Evolutionary conservation across 2,797 vertebrate species (phyloP), one percentile per base, ranked within the genome.

Genomic region (Acridotheres tristis): DNA sequence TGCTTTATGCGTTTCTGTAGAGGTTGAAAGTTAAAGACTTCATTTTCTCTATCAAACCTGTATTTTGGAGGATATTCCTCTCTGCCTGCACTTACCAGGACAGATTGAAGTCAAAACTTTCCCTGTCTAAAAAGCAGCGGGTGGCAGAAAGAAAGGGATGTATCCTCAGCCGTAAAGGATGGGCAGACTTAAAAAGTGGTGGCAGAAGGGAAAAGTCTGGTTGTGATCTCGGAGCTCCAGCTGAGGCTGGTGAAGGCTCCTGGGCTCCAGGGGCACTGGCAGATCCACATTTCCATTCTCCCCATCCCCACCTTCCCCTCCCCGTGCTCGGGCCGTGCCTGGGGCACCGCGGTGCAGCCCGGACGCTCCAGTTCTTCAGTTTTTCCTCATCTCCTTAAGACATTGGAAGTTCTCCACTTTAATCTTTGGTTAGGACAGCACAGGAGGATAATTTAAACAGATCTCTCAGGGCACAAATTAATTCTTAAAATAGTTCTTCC

Each of bases 401-500:
- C 23, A 21, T 3, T 89, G 53, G 51, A 95, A 96, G 88, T 94
- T 96, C 94, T 93, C 47, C 21, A 34, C 91, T 96, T 90, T 94
- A 93, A 90, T 96, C 90, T 88, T 93, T 65, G 36, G 90, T 94
- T 85, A 75, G 92, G 85, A 95, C 72, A 93, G 75, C 80, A 92
- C 5, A 0, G 80, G 87, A 95, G 72, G 85, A 92, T 96, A 97
- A 96, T 97, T 97, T 93, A 96, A 96, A 94, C 48, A 91, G 92
- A 97, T 96, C 90, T 94, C 88, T 84, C 85, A 87, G 93, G 96
- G 84, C 86, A 71, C 92, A 92, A 76, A 94, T 94, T 88, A 93
- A 78, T 93, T 95, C 77, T 69, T 92, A 87, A 87, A 94, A 96
- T 97, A 96, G 94, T 94, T 96, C 77, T 85, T 92, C 85, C 55